Conservation (phyloP, 2,888 invertebrate species). For the Eilema caniola region DNA sequence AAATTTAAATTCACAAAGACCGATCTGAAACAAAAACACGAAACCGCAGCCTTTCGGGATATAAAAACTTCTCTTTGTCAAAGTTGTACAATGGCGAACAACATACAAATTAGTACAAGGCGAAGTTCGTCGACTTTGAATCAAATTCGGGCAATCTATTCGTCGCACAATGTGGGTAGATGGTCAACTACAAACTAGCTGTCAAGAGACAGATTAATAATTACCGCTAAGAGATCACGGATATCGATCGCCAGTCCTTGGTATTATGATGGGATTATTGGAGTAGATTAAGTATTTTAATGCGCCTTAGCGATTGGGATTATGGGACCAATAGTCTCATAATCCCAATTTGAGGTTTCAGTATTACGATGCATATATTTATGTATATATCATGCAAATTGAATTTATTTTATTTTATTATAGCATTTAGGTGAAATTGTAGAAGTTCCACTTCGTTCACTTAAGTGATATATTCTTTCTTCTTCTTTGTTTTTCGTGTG, state of each 20-base stretch:
- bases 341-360: not conserved
- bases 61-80: conserved; percentile 21
- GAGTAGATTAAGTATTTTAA: not conserved
- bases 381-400: too few relatives aligned
- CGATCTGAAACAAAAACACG: conserved; percentile 4
- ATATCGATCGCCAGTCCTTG: conserved; percentile 22
- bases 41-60: conserved; percentile 12
- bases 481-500: too few relatives aligned
- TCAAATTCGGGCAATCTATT: conserved; percentile 45
- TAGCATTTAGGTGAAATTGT: too few relatives aligned
- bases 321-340: not conserved
- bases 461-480: too few relatives aligned
- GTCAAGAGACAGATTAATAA: conserved; percentile 29
- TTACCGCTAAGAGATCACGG: conserved; percentile 30
- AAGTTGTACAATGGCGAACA: conserved; percentile 18
- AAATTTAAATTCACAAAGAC: conserved; percentile 19
- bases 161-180: conserved; percentile 33
- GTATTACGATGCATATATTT: not conserved
- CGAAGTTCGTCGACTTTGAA: conserved; percentile 39
- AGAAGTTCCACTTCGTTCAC: too few relatives aligned
- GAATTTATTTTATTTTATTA: too few relatives aligned
- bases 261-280: conserved; percentile 13
- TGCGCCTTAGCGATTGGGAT: not conserved
- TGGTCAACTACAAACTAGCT: conserved; percentile 36
- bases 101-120: conserved; percentile 23